Base-by-base conservation (phyloP, 2,797 vertebrate genomes). In the Momotus momota region DNA sequence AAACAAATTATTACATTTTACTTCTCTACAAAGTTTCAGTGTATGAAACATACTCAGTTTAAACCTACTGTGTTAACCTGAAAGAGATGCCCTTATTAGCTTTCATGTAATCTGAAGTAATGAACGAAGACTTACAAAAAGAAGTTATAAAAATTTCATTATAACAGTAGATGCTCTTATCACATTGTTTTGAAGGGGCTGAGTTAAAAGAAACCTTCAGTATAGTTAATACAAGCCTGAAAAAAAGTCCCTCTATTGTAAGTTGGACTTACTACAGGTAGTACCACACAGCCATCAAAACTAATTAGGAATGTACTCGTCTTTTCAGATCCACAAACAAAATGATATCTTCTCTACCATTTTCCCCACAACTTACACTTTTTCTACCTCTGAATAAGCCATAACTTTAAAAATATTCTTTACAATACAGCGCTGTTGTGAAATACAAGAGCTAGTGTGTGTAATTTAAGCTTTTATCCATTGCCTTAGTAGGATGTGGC, bases 1-100 rank as follows among this genome's bases (percentile, higher is more conserved):
- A 95, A 94, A 75, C 26, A 78, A 96, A 55, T 81, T 79, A 58
- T 75, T 46, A 83, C 73, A 95, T 80, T 81, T 81, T 52, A 62
- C 80, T 97, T 92, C 83, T 97, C 93, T 87, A 26, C 49, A 62
- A 65, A 86, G 33, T 85, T 88, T 89, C 70, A 90, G 91, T 38
- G 75, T 93, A 85, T 78, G 29, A 87, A 81, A 33, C 0, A 0
- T 48, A 81, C 49, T 61, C 33, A 60, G 15, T 72, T 81, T 72
- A 94, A 95, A 95, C 48, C 38, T 81, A 29, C 55, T 77, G 15
- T 51, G 20, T 55, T 93, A 86, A 80, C 54, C n/a, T 74, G 20
- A 95, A 94, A 84, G 58, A 94, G 27, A 71, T 72, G 52, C 12
- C 62, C 25, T 38, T 35, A 48, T 83, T 94, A 55, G 18, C 38